Conservation (phyloP, 2,113 vertebrate genomes). For the Menidia beryllina region DNA sequence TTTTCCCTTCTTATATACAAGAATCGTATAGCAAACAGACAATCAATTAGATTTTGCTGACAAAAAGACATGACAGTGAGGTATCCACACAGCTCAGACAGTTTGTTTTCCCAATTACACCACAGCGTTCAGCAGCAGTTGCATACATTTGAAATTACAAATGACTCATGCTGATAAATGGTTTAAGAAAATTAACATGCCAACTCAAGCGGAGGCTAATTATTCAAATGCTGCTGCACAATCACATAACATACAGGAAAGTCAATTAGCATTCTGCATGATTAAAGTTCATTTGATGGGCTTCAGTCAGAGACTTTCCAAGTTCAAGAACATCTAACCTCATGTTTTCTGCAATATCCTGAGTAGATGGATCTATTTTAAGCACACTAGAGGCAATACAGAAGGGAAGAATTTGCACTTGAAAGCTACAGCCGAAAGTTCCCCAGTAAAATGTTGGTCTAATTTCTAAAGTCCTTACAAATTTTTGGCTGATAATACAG, state of each 20-base stretch:
- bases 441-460: neutral
- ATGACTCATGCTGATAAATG: no score
- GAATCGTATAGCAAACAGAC: no score
- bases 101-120: no score
- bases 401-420: neutral
- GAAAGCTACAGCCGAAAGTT: neutral
- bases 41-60: no score
- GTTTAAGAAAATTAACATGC: neutral
- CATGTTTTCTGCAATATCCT: neutral
- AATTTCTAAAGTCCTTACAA: neutral
- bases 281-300: constrained; percentile 2
- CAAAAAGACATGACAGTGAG: no score
- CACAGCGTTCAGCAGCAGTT: no score
- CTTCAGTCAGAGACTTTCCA: neutral
- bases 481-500: constrained; percentile 5
- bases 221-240: neutral
- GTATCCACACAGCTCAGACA: no score
- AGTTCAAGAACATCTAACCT: constrained; percentile 10
- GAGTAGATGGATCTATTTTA: neutral
- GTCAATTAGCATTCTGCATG: neutral
- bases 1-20: no score
- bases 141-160: no score
- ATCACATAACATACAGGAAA: neutral
- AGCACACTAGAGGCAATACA: neutral
- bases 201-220: neutral